Evolutionary conservation across 1,140 invertebrate genomes (phyloP).

Genomic region (Musca vetustissima): DNA sequence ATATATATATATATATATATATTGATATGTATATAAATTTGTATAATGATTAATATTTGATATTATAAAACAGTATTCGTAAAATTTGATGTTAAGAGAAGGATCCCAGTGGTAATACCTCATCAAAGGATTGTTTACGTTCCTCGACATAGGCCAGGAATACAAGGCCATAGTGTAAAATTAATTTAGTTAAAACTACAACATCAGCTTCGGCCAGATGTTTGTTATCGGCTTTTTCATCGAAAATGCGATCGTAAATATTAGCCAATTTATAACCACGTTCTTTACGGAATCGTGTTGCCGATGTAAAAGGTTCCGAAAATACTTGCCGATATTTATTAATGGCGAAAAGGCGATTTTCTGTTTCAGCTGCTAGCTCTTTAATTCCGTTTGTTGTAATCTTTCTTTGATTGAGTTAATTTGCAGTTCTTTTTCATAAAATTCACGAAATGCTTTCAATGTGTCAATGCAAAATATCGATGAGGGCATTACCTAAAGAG

Average conservation of each 20-base stretch:
- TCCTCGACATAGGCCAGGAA: slow-evolving; percentile 63
- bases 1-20: no score
- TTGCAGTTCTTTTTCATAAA: slow-evolving; percentile 29
- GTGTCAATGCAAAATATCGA: slow-evolving; percentile 40
- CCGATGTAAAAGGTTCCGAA: neutral
- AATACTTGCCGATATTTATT: neutral
- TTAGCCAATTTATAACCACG: slow-evolving; percentile 58
- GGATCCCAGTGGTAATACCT: neutral
- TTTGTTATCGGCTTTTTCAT: slow-evolving; percentile 48
- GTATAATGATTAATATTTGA: no score
- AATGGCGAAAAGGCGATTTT: no score
- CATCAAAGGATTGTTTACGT: slow-evolving; percentile 35
- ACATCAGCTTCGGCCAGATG: slow-evolving; percentile 68
- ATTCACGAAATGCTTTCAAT: slow-evolving; percentile 38
- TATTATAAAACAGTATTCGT: no score
- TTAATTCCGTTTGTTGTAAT: no score
- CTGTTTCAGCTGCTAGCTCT: neutral
- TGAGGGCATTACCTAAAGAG: slow-evolving; percentile 31
- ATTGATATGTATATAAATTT: no score
- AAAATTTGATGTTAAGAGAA: no score
- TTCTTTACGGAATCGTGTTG: slow-evolving; percentile 37
- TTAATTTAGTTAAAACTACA: slow-evolving; percentile 60
- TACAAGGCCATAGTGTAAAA: slow-evolving; percentile 56
- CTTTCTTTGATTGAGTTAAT: neutral
- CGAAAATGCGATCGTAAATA: slow-evolving; percentile 60